A percentile compares a stretch with the other conserved stretches of the same genome.
These are phyloP conservation scores for Poeciliopsis prolifica DNA, from an alignment of 2,113 vertebrate genomes.

Conservation along the genomic window DNA sequence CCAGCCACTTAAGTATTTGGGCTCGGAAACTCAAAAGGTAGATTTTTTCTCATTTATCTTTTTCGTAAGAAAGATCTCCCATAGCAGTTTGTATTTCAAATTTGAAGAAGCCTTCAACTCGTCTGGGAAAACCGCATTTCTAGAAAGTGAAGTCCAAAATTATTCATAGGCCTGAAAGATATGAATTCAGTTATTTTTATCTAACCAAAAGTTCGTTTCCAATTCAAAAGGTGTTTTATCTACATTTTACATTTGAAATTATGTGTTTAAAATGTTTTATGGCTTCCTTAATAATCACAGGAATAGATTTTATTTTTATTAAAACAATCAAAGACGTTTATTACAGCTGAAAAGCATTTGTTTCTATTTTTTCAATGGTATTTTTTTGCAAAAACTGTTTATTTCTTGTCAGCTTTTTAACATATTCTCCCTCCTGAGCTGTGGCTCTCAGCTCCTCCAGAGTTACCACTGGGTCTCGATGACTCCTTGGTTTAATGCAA, in stretches of 20 bases:
- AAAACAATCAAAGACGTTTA: no score
- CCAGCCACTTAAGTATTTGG: constrained; percentile 22
- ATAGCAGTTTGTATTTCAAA: no score
- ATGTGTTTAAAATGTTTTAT: no score
- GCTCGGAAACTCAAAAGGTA: background rate
- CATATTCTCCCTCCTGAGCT: background rate
- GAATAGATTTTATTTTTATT: no score
- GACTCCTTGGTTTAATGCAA: background rate
- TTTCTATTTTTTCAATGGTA: background rate
- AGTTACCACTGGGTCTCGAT: background rate
- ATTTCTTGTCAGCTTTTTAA: background rate
- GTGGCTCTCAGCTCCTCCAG: background rate
- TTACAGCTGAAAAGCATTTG: no score
- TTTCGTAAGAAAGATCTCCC: background rate
- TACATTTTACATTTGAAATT: no score
- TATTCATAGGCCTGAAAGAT: background rate
- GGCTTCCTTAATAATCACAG: no score
- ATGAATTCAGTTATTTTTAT: background rate
- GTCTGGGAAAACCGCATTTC: no score
- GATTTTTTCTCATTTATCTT: constrained; percentile 10
- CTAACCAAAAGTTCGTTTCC: background rate
- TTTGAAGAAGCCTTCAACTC: no score
- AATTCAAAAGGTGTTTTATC: no score
- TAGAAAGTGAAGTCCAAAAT: no score
- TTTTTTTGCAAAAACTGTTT: background rate